Conservation (phyloP, 2,113 vertebrate genomes). For the Aleadryas rufinucha region DNA sequence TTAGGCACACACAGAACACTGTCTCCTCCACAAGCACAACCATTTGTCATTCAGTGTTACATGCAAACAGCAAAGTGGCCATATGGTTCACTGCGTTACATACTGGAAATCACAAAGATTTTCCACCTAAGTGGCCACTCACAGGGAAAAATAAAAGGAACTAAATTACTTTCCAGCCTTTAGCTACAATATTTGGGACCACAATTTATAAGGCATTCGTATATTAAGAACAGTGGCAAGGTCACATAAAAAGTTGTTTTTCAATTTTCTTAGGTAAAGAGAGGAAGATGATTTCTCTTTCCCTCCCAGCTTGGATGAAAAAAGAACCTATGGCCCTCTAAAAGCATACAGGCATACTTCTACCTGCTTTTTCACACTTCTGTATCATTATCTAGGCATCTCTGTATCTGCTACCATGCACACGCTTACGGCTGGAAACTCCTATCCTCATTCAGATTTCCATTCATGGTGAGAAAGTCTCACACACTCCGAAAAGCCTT, state of each 20-base stretch:
- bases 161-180: background rate
- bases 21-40: background rate
- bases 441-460: background rate
- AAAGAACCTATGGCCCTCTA: background rate
- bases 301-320: background rate
- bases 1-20: background rate
- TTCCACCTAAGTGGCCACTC: background rate
- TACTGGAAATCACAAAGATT: background rate
- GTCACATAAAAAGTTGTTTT: rapidly evolving
- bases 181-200: background rate
- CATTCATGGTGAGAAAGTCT: background rate
- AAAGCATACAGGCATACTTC: background rate
- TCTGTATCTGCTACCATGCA: background rate
- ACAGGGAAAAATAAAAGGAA: background rate
- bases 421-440: background rate
- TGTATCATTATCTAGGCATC: background rate
- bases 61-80: background rate
- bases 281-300: background rate
- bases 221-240: background rate
- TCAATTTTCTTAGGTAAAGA: background rate
- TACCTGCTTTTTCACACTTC: background rate
- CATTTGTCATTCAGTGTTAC: background rate
- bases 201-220: background rate
- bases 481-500: background rate
- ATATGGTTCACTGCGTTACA: background rate